Base-by-base conservation (phyloP, 2,888 invertebrate species). In the Steinernema hermaphroditum region DNA sequence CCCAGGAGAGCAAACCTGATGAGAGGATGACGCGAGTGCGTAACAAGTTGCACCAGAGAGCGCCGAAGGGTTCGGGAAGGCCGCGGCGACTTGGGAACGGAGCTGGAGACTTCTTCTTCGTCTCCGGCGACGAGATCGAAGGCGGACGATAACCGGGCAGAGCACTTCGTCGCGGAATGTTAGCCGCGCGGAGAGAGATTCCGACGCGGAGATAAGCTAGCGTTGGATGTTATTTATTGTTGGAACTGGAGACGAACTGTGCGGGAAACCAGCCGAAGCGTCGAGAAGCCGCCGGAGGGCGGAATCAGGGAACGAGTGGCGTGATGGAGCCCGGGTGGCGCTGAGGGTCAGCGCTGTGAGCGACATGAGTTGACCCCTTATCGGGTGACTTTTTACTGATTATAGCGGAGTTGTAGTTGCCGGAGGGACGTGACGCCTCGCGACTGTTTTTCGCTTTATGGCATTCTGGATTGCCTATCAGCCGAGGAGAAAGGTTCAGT, bases 151-250 rank as follows among this genome's bases (percentile, higher is more conserved):
- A 62, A 62, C 62, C 32, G 62, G 16, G 9, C 62, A 6, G 46
- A 62, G 62, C 62, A 54, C 54, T 54, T 54, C 54, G 62, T 29
- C 62, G 62, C 62, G 62, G 62, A 62, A 29, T 62, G 62, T 62
- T 62, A 62, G 62, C 62, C 62, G 62, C 62, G 62, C 62, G 62
- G 24, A 24, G 27, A 54, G 54, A 62, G 62, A 62, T 62, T 62
- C 62, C 62, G 62, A 62, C 16, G 29, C 62, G 62, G 62, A 62
- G 62, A 62, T 62, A 62, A 62, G 62, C 62, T 16, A 32, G 16
- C 62, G 62, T 27, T 29, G 62, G 27, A 62, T 62, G 62, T 62
- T 62, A 62, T 62, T 62, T 62, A 62, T 62, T 32, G 62, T 62
- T 62, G 62, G 29, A 62, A 62, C 37, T 12, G 27, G 62, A 46